Evolutionary conservation across 2,888 invertebrate genomes (phyloP).

Genomic region (Flexamia atlantica): DNA sequence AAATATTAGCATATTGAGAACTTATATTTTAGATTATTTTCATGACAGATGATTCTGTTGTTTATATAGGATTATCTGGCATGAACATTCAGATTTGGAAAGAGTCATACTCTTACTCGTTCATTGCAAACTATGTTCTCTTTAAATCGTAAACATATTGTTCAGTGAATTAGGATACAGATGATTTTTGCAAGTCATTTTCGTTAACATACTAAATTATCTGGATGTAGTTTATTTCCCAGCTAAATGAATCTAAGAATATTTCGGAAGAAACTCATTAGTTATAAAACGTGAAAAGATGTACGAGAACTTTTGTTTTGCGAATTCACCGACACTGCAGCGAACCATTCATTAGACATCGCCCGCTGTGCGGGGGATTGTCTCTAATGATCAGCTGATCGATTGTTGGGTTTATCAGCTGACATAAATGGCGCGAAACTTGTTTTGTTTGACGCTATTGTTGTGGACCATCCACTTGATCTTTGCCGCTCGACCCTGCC

Average conservation of each 20-base stretch:
- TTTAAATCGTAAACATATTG: too few relatives aligned
- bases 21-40: too few relatives aligned
- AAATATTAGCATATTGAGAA: too few relatives aligned
- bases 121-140: too few relatives aligned
- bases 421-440: slow-evolving; percentile 47
- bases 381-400: slow-evolving; percentile 53
- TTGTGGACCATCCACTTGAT: slow-evolving; percentile 23
- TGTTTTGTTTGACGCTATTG: slow-evolving; percentile 41
- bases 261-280: not conserved
- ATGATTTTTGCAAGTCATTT: not conserved
- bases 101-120: too few relatives aligned
- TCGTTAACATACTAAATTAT: not conserved
- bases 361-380: slow-evolving; percentile 11
- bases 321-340: slow-evolving; percentile 15
- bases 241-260: slow-evolving; percentile 13
- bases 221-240: not conserved
- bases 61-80: too few relatives aligned
- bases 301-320: slow-evolving; percentile 26
- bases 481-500: slow-evolving; percentile 17
- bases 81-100: too few relatives aligned
- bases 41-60: too few relatives aligned
- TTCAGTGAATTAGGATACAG: too few relatives aligned
- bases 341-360: slow-evolving; percentile 25
- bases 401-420: slow-evolving; percentile 57
- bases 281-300: not conserved